Conservation (phyloP, 2,797 vertebrate species). For the Sorex maritimensis region DNA sequence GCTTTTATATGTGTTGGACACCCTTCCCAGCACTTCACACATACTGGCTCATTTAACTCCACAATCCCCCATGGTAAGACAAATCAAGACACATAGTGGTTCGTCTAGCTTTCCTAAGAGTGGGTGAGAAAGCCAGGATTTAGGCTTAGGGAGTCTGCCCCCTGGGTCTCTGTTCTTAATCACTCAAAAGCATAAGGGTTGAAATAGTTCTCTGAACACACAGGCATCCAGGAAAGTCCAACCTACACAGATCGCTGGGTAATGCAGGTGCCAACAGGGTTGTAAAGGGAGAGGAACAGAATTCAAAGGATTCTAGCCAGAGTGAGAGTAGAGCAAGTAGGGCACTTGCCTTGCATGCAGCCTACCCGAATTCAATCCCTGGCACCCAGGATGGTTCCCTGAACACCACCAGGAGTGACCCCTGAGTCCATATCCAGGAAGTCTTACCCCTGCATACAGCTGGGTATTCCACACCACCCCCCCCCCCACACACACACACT, state of each 20-base stretch:
- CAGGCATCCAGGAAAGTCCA: not conserved
- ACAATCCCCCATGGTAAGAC: not conserved
- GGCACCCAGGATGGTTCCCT: no score
- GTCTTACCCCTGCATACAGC: no score
- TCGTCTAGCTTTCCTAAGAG: not conserved
- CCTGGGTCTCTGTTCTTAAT: slow-evolving; percentile 6
- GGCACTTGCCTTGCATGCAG: not conserved
- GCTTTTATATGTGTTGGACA: not conserved
- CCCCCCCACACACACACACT: no score
- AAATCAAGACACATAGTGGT: slow-evolving; percentile 18
- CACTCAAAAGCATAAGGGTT: slow-evolving; percentile 29
- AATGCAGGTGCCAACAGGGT: not conserved
- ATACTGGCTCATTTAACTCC: slow-evolving; percentile 21
- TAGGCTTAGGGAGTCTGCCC: not conserved
- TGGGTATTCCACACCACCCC: no score
- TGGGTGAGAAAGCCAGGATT: not conserved
- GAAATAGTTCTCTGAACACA: not conserved
- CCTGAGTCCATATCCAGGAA: no score
- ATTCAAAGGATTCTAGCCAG: not conserved
- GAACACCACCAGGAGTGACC: no score
- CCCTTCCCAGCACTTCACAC: not conserved
- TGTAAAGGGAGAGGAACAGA: not conserved
- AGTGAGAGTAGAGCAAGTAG: not conserved
- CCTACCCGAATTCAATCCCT: no score
- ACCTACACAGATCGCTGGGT: not conserved